Conservation (phyloP, 1,140 invertebrate genomes). For the Drosophila melanogaster region DNA sequence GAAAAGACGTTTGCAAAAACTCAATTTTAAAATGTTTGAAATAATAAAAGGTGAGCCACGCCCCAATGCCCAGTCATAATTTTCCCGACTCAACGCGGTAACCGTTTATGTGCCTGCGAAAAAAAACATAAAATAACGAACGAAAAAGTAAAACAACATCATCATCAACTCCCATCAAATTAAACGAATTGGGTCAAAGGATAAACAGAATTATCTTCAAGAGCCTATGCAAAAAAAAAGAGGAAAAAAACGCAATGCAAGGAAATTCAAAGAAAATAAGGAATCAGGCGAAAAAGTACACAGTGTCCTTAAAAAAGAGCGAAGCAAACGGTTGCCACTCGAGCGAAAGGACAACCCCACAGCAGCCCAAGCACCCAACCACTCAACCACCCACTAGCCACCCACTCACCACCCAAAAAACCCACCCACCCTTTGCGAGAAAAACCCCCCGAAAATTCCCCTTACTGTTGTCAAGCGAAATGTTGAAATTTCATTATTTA, state of each 20-base stretch:
- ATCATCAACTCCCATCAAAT: conserved; percentile 57
- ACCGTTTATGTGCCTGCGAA: conserved; percentile 17
- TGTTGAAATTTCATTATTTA: conserved; percentile 77
- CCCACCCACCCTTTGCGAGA: conserved; percentile 9
- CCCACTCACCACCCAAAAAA: conserved; percentile 23
- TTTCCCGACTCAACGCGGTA: conserved; percentile 8
- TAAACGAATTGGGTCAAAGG: conserved; percentile 82
- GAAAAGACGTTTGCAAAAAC: background rate
- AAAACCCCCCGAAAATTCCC: background rate
- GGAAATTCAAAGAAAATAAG: conserved; percentile 34
- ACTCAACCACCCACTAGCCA: conserved; percentile 33
- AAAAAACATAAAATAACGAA: conserved; percentile 6
- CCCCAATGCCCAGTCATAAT: conserved; percentile 10
- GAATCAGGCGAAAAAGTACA: conserved; percentile 38
- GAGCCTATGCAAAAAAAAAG: conserved; percentile 61
- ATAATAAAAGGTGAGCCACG: conserved; percentile 1
- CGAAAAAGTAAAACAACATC: conserved; percentile 9
- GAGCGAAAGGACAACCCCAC: conserved; percentile 16
- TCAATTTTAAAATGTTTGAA: background rate
- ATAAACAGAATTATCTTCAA: conserved; percentile 81
- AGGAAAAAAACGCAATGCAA: conserved; percentile 13
- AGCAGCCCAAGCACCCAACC: conserved; percentile 15
- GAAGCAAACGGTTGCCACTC: conserved; percentile 75
- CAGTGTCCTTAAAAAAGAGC: conserved; percentile 41
- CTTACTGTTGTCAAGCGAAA: conserved; percentile 63